Evolutionary conservation across 2,113 vertebrate genomes (phyloP).

Genomic region (Proteles cristata): DNA sequence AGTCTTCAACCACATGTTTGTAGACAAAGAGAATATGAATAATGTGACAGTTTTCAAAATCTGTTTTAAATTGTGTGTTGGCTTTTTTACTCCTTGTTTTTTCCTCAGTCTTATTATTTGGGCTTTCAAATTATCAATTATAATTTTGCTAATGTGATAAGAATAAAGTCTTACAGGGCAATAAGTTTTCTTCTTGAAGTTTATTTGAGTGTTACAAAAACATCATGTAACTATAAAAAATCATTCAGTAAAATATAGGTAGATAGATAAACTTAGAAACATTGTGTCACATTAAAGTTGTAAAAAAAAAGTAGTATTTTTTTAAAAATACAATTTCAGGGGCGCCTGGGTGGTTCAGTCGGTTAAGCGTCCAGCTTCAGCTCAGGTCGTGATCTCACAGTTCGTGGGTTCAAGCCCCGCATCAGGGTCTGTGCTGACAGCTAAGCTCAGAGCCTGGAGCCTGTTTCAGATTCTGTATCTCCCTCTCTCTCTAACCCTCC

Average conservation of each 20-base stretch:
- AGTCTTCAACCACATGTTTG: constrained; percentile 42
- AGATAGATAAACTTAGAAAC: background rate
- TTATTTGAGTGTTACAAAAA: background rate
- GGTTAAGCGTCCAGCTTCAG: too few species aligned
- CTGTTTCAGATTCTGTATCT: too few species aligned
- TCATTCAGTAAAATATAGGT: background rate
- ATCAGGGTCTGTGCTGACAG: too few species aligned
- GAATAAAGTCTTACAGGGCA: constrained; percentile 71
- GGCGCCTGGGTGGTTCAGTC: background rate
- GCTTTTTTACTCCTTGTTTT: constrained; percentile 30
- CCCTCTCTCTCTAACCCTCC: too few species aligned
- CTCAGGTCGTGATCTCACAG: too few species aligned
- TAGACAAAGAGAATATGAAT: background rate
- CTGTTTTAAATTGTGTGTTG: background rate
- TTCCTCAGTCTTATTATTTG: background rate
- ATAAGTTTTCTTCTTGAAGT: constrained; percentile 33
- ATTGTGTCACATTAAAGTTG: background rate
- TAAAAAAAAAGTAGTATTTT: background rate
- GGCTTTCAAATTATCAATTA: constrained; percentile 34
- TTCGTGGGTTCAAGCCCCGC: too few species aligned
- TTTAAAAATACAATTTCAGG: background rate
- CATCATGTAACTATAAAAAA: background rate
- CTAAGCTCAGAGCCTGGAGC: too few species aligned
- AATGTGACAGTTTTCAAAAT: constrained; percentile 54
- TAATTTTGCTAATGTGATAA: constrained; percentile 41